Percentiles rank a stretch among this genome's conserved stretches.
These are phyloP conservation scores for Pseudeuparius sepicola DNA, from an alignment of 2,888 invertebrate genomes.

Conservation along the genomic window DNA sequence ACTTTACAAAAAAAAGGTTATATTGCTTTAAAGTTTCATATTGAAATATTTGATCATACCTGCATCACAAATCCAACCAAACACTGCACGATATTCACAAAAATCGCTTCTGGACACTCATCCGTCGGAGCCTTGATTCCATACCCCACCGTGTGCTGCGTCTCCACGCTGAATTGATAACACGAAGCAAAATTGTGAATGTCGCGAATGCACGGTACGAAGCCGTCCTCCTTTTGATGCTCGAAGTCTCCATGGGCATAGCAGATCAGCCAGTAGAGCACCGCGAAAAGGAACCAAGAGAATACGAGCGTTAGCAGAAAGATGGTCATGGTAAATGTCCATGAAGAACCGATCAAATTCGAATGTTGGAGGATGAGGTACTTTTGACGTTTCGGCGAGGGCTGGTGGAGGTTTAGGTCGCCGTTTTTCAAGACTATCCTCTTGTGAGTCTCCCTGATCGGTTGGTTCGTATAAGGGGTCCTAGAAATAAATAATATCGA, in stretches of 20 bases:
- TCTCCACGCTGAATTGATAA: conserved; percentile 87
- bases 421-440: conserved; percentile 27
- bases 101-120: conserved; percentile 83
- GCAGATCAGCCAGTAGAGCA: conserved; percentile 81
- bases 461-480: too few relatives aligned
- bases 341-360: conserved; percentile 25
- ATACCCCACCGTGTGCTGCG: conserved; percentile 87
- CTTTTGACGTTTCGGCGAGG: conserved; percentile 42
- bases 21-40: too few relatives aligned
- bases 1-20: too few relatives aligned
- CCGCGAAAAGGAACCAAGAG: conserved; percentile 78
- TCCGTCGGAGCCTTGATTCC: conserved; percentile 74
- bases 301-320: conserved; percentile 78
- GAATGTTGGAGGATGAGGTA: conserved; percentile 31
- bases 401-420: conserved; percentile 23
- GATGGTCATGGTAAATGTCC: conserved; percentile 45
- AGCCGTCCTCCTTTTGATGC: conserved; percentile 39
- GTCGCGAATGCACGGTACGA: conserved; percentile 76
- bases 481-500: too few relatives aligned
- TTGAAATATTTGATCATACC: too few relatives aligned
- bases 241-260: conserved; percentile 77
- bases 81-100: conserved; percentile 86
- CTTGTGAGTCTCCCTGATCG: conserved; percentile 10
- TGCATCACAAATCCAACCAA: conserved; percentile 41
- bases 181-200: conserved; percentile 80